These are phyloP conservation scores for Leptonema lineaticorne DNA, from an alignment of 1,140 invertebrate species.

Conservation along the genomic window DNA sequence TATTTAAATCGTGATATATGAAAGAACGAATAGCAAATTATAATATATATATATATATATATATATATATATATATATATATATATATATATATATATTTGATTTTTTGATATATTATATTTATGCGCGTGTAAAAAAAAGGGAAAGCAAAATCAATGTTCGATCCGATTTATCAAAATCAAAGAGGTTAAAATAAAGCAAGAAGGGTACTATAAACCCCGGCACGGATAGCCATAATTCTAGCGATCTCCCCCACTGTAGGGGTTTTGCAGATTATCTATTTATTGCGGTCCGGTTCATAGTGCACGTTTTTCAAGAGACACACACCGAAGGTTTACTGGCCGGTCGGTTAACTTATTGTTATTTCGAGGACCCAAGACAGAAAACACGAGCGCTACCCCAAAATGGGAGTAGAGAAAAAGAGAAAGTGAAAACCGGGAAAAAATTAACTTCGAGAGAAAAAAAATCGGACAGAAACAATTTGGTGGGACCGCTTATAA, in stretches of 20 bases:
- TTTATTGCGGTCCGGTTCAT: slow-evolving; percentile 36
- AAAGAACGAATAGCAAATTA: no score
- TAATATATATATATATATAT: background rate
- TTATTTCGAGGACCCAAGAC: slow-evolving; percentile 23
- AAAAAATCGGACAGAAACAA: background rate
- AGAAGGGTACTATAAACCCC: background rate
- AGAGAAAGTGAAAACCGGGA: background rate
- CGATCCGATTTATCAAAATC: no score
- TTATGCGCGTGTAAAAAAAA: no score
- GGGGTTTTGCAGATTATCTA: slow-evolving; percentile 37
- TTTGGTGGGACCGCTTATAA: no score
- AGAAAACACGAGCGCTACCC: background rate
- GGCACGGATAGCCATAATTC: slow-evolving; percentile 17
- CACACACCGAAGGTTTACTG: slow-evolving; percentile 33
- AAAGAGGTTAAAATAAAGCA: background rate
- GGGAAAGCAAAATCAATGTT: no score
- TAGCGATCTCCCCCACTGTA: background rate
- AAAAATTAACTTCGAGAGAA: background rate
- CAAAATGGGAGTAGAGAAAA: background rate
- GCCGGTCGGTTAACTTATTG: slow-evolving; percentile 30
- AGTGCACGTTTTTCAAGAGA: slow-evolving; percentile 37
- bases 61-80: background rate
- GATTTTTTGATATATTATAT: no score
- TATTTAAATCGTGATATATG: no score
- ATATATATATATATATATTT: background rate